phyloP scores from a whole-genome alignment of 2,888 invertebrate species.

The Oscheius sp. region DNA sequence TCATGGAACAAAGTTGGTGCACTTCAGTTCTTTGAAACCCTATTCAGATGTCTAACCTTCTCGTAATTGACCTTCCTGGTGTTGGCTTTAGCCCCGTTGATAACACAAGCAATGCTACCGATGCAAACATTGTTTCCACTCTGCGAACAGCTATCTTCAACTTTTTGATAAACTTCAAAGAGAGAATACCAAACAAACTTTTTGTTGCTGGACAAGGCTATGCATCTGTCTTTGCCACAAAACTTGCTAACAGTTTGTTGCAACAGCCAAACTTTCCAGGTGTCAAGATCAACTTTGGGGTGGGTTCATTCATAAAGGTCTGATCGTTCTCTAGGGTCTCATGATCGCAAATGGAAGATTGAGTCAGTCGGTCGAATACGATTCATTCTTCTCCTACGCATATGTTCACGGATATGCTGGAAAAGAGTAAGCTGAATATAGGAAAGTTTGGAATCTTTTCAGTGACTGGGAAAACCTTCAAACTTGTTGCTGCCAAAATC shows the following conservation, averaged over 20 bases:
- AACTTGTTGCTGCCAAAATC: conserved; percentile 43
- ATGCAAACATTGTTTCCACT: not conserved
- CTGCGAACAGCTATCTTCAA: conserved; percentile 41
- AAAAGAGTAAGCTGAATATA: conserved; percentile 42
- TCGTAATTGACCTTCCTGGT: conserved; percentile 77
- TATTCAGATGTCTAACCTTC: conserved; percentile 75
- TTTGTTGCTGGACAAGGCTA: conserved; percentile 53
- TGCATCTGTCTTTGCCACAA: conserved; percentile 43
- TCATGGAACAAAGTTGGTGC: conserved; percentile 52
- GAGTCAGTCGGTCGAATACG: conserved; percentile 48
- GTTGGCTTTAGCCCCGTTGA: conserved; percentile 74
- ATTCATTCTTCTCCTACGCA: conserved; percentile 48
- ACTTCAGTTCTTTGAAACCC: not conserved
- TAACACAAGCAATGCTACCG: too few relatives aligned
- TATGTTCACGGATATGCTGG: conserved; percentile 55
- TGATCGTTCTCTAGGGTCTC: conserved; percentile 37
- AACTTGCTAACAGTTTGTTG: conserved; percentile 23
- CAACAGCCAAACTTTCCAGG: conserved; percentile 37
- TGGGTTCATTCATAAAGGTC: not conserved
- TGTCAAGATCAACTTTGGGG: not conserved
- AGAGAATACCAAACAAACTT: conserved; percentile 64
- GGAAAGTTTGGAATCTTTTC: not conserved
- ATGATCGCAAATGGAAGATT: conserved; percentile 61
- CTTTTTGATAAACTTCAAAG: conserved; percentile 74
- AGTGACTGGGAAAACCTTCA: conserved; percentile 59